Evolutionary conservation across 2,797 vertebrate genomes (phyloP), one percentile per base, ranked within the genome.

Genomic region (Enteromius trimaculatus): DNA sequence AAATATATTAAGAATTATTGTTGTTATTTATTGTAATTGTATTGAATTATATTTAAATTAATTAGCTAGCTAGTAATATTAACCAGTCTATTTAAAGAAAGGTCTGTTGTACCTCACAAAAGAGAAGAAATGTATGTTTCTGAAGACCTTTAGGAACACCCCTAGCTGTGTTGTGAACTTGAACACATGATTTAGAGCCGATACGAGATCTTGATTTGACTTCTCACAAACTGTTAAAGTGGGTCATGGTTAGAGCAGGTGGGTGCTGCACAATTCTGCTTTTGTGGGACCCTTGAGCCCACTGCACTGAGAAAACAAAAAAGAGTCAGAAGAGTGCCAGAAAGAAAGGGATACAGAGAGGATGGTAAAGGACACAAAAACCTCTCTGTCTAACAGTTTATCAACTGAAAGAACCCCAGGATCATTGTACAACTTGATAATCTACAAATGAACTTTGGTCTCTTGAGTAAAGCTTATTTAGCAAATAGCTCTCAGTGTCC

Each of bases 231-330:
- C 42, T 53, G 4, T 34, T 42, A 80, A 83, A 80, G 71, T 77
- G 82, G 82, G 85, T 84, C 72, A 83, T 19, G 26, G 60, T 65
- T 31, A 39, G 29, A 65, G 82, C 81, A 79, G 81, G 82, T 75
- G 71, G 80, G 44, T 37, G 68, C 69, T 37, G 21, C 65, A 86
- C 84, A 86, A 80, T 84, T 72, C 21, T 55, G 71, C 75, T 77
- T 83, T 81, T 88, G 86, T 90, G 64, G 80, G 26, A 62, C 29
- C 68, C 34, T 51, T 82, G 51, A 58, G 51, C 79, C 39, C 64
- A 64, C 60, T 80, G 77, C 14, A 11, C 58, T 75, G 72, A 55
- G 58, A 68, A 70, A 76, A 66, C 53, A 62, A 53, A 23, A 62
- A 34, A 23, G 31, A 47, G 68, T 37, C 34, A 64, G 47, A 47